phyloP scores from a whole-genome alignment of 1,140 invertebrate species.

The Trichonephila clavata region DNA sequence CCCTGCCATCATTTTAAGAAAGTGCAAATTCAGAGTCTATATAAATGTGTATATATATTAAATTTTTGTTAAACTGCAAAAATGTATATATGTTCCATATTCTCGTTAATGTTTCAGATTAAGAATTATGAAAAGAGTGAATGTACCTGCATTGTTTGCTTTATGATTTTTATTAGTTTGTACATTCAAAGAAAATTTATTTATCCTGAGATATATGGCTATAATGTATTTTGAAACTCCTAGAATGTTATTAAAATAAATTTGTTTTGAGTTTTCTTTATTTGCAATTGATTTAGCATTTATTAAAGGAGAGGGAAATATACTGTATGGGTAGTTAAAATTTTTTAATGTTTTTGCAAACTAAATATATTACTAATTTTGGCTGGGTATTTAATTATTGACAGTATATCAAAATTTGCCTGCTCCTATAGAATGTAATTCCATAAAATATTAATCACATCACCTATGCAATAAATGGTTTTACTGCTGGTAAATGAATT shows the following conservation, averaged over 20 bases:
- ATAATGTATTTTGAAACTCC: conserved; percentile 10
- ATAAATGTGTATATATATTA: conserved; percentile 41
- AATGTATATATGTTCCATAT: not conserved
- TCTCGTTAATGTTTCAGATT: not conserved
- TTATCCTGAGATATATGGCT: not conserved
- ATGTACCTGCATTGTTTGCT: conserved; percentile 16
- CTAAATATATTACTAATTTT: too few species aligned
- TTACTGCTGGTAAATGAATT: too few species aligned
- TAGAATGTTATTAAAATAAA: conserved; percentile 2
- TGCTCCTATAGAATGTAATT: too few species aligned
- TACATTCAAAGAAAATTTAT: conserved; percentile 24
- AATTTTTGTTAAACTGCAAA: not conserved
- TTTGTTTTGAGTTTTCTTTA: conserved; percentile 10
- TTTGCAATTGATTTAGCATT: not conserved
- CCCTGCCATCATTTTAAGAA: conserved; percentile 34
- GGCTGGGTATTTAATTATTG: too few species aligned
- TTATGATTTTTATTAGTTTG: conserved; percentile 12
- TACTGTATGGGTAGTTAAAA: not conserved
- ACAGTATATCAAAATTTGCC: too few species aligned
- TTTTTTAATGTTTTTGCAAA: too few species aligned
- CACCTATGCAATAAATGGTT: too few species aligned
- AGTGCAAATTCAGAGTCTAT: conserved; percentile 18
- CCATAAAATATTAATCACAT: too few species aligned
- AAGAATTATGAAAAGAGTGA: not conserved
- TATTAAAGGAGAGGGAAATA: not conserved